Base-by-base conservation (phyloP, 2,113 vertebrate species). In the Hyperoodon ampullatus region DNA sequence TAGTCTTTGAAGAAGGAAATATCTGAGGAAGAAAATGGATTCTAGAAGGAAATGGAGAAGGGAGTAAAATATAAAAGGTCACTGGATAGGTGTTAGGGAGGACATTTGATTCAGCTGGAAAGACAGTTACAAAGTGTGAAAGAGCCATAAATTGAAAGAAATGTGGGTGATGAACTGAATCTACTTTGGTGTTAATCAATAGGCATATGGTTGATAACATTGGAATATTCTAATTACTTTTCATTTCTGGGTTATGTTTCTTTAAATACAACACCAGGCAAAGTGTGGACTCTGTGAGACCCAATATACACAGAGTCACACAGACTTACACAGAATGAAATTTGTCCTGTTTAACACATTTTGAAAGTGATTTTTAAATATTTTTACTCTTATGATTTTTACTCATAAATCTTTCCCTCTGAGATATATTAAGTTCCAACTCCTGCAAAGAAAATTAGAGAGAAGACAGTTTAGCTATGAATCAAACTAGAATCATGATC, bases 391-490 rank as follows among this genome's bases (percentile, higher is more conserved):
- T 80, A 39, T n/a, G 53, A 80, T 26, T 80, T 58, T 80, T 80
- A 80, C 50, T 80, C 53, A 80, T 80, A 47, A 84, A 58, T 42
- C 33, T 75, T 86, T 94, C 35, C 78, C n/a, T 86, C 91, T 89
- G 72, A 88, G 61, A 63, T 85, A 85, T 6, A 94, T 44, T 92
- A 92, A 92, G 23, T 28, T 47, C 28, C 39, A 58, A 19, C 9
- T 66, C 50, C 82, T 68, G 9, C 71, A 47, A 88, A 92, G 72
- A 89, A 95, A 97, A 87, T 80, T 84, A 92, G 50, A 81, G 6
- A 84, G 24, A 75, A 93, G n/a, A 24, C 44, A 85, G 58, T 75
- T 94, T 81, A 74, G 53, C 14, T 58, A 86, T 21, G 50, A 96
- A 82, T 47, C 66, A 61, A 47, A 82, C 35, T 30, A 86, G 66